Evolutionary conservation across 2,888 invertebrate genomes (phyloP), one percentile per base, ranked within the genome.

Genomic region (Callinectes sapidus): DNA sequence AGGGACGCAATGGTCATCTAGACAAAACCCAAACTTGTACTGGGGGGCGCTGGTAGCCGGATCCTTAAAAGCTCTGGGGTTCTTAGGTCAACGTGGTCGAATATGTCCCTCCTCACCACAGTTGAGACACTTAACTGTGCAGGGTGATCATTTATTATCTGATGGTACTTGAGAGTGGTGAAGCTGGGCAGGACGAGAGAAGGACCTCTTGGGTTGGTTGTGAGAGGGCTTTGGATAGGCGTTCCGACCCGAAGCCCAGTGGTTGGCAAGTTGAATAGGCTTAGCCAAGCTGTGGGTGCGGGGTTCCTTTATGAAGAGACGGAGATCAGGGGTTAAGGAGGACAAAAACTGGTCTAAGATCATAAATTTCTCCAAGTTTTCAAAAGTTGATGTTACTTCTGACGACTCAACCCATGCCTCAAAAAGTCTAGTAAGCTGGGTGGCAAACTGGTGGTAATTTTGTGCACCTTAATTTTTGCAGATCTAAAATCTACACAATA

Each of bases 291-390:
- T 28, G 28, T 13, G 32, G 14, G 66, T 48, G 32, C 87, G 77
- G 16, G 77, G 23, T 35, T 91, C 85, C 54, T 91, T 89, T 2
- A 91, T 28, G 81, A 81, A 89, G 1, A 66, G 13, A 54, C 85
- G 48, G 18, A 81, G 39, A 14, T 88, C 81, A 14, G 92, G 28
- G 1, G 89, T 16, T n/a, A 92, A 23, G 1, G 92, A 85, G 3
- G 87, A 87, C 2, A 88, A n/a, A 48, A 91, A 91, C 48, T 91
- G 87, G 10, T 88, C 91, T 1, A 71, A 6, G 0, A 92, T 18
- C 18, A 89, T 66, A 54, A 92, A 92, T 3, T 3, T 23, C 28
- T n/a, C 48, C 8, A 89, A 42, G n/a, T 1, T 1, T 1, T 85
- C 54, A 13, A 81, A 92, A 16, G 54, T 23, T 48, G 87, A 35